These are phyloP conservation scores for Plagiodera versicolora DNA, from an alignment of 2,888 invertebrate genomes.

Conservation along the genomic window DNA sequence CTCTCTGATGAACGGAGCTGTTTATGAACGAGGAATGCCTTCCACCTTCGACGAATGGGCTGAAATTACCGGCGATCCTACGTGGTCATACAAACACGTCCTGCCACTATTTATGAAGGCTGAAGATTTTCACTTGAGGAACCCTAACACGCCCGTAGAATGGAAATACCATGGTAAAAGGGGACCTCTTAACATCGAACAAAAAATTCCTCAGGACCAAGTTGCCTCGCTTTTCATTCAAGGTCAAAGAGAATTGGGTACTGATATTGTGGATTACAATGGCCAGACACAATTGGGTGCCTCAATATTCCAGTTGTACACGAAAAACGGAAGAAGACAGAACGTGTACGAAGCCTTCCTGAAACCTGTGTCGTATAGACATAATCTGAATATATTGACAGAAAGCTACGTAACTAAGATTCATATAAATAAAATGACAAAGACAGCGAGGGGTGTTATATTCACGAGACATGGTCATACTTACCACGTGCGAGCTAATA, in stretches of 20 bases:
- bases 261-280: slow-evolving; percentile 70
- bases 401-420: slow-evolving; percentile 65
- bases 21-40: slow-evolving; percentile 55
- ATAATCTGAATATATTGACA: slow-evolving; percentile 71
- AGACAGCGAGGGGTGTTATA: slow-evolving; percentile 65
- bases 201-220: slow-evolving; percentile 12
- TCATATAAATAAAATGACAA: slow-evolving; percentile 63
- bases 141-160: slow-evolving; percentile 17
- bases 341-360: slow-evolving; percentile 77
- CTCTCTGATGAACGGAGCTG: slow-evolving; percentile 56
- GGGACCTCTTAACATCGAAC: slow-evolving; percentile 31
- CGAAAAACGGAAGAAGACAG: slow-evolving; percentile 70
- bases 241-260: slow-evolving; percentile 67
- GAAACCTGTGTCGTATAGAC: slow-evolving; percentile 63
- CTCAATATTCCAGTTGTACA: slow-evolving; percentile 58
- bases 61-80: slow-evolving; percentile 38
- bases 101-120: slow-evolving; percentile 52
- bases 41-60: slow-evolving; percentile 57
- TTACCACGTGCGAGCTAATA: slow-evolving; percentile 60
- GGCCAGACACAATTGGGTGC: slow-evolving; percentile 64
- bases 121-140: slow-evolving; percentile 21
- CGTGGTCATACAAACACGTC: slow-evolving; percentile 61
- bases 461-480: slow-evolving; percentile 63
- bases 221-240: slow-evolving; percentile 43
- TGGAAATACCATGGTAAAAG: slow-evolving; percentile 14